A percentile compares a stretch with the other conserved stretches of the same genome.
Evolutionary conservation across 2,888 invertebrate species (phyloP).

Genomic region (Leucophora obtusa): DNA sequence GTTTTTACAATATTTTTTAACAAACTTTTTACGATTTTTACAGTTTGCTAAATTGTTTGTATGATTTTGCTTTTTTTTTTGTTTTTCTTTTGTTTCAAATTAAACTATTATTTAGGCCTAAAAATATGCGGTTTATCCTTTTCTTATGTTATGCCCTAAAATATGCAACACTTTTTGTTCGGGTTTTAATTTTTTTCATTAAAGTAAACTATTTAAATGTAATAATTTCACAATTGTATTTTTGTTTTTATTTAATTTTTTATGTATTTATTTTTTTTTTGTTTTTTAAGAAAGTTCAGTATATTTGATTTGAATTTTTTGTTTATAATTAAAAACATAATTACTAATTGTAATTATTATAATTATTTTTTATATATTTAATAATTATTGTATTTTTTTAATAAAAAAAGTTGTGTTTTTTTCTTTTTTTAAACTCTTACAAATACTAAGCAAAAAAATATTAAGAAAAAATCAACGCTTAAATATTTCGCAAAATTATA

Average conservation of each 20-base stretch:
- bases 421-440: constrained; percentile 8
- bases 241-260: not conserved
- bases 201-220: constrained; percentile 59
- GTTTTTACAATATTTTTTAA: constrained; percentile 34
- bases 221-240: constrained; percentile 58
- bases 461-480: constrained; percentile 30
- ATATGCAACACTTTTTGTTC: constrained; percentile 44
- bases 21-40: constrained; percentile 23
- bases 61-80: constrained; percentile 20
- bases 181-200: constrained; percentile 30
- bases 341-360: constrained; percentile 27
- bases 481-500: constrained; percentile 28
- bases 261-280: constrained; percentile 37
- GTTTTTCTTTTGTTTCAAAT: constrained; percentile 49
- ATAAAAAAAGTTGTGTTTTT: constrained; percentile 30
- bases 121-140: constrained; percentile 48
- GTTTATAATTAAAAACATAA: constrained; percentile 45
- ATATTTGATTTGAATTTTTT: constrained; percentile 6
- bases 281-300: constrained; percentile 47
- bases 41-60: not conserved
- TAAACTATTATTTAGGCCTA: constrained; percentile 63
- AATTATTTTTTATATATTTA: constrained; percentile 26
- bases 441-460: constrained; percentile 41
- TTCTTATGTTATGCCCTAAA: constrained; percentile 53
- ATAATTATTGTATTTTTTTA: constrained; percentile 49